Evolutionary conservation across 1,140 invertebrate species (phyloP).

Genomic region (Parapsyche elsis): DNA sequence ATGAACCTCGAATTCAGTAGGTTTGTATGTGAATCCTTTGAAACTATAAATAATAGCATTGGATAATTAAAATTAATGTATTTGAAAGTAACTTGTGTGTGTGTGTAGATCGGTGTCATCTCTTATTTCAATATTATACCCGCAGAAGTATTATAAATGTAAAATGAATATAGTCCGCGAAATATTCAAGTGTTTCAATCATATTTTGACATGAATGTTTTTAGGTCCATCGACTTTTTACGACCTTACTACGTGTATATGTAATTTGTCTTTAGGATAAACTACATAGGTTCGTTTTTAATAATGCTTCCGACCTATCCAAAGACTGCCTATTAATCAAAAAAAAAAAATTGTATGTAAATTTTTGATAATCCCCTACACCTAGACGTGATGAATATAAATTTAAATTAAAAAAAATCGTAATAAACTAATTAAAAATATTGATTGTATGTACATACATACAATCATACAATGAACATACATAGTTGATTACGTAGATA

Average conservation of each 20-base stretch:
- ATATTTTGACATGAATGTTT: constrained; percentile 15
- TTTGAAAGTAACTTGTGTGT: neutral
- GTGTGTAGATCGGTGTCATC: constrained; percentile 28
- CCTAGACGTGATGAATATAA: constrained; percentile 26
- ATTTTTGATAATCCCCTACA: constrained; percentile 45
- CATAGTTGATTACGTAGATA: constrained; percentile 12
- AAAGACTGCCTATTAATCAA: constrained; percentile 64
- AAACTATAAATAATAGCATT: neutral
- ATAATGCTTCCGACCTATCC: constrained; percentile 68
- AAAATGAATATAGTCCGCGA: too few species aligned
- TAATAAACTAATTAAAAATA: constrained; percentile 13
- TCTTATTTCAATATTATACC: neutral
- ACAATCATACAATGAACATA: neutral
- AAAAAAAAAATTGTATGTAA: constrained; percentile 24
- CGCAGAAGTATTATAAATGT: neutral
- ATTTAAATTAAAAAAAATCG: neutral
- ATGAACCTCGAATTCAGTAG: constrained; percentile 6
- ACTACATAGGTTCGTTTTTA: constrained; percentile 41
- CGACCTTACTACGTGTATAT: neutral
- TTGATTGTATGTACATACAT: constrained; percentile 3
- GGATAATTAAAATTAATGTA: too few species aligned
- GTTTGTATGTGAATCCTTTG: neutral
- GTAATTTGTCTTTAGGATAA: constrained; percentile 28
- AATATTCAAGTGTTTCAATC: too few species aligned
- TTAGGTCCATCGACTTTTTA: neutral